Conservation (phyloP, 2,797 vertebrate genomes). For the Carcharodon carcharias region DNA sequence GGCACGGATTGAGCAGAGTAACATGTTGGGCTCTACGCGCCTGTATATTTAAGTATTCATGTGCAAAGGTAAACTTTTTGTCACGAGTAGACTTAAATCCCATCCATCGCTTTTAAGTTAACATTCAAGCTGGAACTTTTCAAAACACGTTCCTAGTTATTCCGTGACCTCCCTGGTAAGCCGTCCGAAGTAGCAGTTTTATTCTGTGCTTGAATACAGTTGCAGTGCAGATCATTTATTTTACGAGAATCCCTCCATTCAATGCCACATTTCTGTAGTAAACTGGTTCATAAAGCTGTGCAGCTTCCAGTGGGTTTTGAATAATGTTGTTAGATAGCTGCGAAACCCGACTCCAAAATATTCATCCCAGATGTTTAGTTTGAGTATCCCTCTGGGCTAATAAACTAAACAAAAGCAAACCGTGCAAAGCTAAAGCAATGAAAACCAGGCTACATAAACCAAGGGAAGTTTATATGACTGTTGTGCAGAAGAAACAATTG, state of each 20-base stretch:
- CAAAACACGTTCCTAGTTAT: neutral
- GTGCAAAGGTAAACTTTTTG: neutral
- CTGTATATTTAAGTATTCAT: neutral
- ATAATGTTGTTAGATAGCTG: conserved; percentile 74
- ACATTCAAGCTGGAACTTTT: neutral
- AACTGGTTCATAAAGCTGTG: conserved; percentile 66
- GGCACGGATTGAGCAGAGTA: neutral
- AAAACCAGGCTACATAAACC: conserved; percentile 96
- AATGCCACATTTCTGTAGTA: conserved; percentile 52
- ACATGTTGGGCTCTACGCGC: neutral
- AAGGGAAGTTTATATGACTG: conserved; percentile 88
- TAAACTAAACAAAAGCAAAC: conserved; percentile 98
- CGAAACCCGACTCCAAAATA: conserved; percentile 77
- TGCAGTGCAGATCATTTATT: neutral
- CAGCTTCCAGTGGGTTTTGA: conserved; percentile 63
- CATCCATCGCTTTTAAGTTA: neutral
- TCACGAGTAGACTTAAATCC: neutral
- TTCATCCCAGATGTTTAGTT: conserved; percentile 86
- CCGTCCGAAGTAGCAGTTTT: neutral
- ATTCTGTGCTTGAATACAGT: neutral
- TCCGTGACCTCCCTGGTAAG: neutral
- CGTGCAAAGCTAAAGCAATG: conserved; percentile 92
- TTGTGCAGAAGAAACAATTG: conserved; percentile 62
- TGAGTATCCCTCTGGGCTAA: conserved; percentile 94
- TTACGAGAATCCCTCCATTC: neutral